A percentile compares a stretch with the other conserved stretches of the same genome.
Conservation (phyloP, 2,888 invertebrate species). For the Drosophila phalerata region DNA sequence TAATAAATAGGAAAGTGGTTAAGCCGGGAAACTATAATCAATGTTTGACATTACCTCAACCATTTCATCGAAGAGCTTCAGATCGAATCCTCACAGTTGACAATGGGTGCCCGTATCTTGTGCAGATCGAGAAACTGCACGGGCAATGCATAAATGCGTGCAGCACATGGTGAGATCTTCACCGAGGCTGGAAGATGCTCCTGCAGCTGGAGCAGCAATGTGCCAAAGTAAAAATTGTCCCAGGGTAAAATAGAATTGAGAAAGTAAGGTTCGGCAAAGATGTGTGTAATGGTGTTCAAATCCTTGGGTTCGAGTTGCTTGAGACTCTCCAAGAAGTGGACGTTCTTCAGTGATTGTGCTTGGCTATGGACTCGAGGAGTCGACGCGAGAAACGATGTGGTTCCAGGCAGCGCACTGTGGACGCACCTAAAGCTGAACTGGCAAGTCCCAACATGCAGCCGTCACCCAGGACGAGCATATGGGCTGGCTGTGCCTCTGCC, state of each 20-base stretch:
- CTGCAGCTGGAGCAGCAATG: slow-evolving; percentile 87
- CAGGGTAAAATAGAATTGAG: slow-evolving; percentile 93
- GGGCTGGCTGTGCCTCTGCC: slow-evolving; percentile 86
- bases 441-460: slow-evolving; percentile 92
- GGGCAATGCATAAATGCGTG: slow-evolving; percentile 91
- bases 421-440: slow-evolving; percentile 91
- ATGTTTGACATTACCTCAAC: slow-evolving; percentile 88
- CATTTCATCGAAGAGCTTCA: slow-evolving; percentile 93
- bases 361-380: slow-evolving; percentile 89
- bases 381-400: slow-evolving; percentile 88
- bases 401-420: slow-evolving; percentile 90
- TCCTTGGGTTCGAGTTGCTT: slow-evolving; percentile 83
- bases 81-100: slow-evolving; percentile 93
- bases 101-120: slow-evolving; percentile 94
- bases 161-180: slow-evolving; percentile 88
- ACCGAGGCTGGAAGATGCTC: slow-evolving; percentile 86
- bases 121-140: slow-evolving; percentile 95
- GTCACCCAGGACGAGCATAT: slow-evolving; percentile 93
- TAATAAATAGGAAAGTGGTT: neutral
- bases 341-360: slow-evolving; percentile 88
- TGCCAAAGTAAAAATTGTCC: slow-evolving; percentile 95
- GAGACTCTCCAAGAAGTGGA: slow-evolving; percentile 88
- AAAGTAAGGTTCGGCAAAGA: slow-evolving; percentile 96
- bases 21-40: neutral
- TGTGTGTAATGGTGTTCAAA: slow-evolving; percentile 87